Evolutionary conservation across 2,797 vertebrate genomes (phyloP).

Genomic region (Pangasius larnaudii): DNA sequence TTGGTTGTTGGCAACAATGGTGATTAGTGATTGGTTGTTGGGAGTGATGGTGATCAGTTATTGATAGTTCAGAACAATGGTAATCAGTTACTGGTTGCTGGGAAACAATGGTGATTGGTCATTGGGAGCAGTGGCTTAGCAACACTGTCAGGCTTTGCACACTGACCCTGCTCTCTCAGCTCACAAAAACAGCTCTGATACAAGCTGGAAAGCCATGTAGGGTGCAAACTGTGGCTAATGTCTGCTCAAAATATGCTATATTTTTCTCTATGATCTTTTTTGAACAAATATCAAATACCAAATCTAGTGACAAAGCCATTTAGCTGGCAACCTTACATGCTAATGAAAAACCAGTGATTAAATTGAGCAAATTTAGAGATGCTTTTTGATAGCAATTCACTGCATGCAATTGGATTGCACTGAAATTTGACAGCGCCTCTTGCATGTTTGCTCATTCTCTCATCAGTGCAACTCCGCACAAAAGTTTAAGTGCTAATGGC

Average conservation of each 20-base stretch:
- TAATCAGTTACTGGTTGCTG: neutral
- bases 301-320: neutral
- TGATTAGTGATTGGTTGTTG: neutral
- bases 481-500: conserved; percentile 51
- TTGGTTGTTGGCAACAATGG: neutral
- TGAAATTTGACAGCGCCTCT: conserved; percentile 16
- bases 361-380: neutral
- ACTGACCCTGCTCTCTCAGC: neutral
- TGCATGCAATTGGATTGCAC: conserved; percentile 20
- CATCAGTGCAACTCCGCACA: conserved; percentile 52
- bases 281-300: neutral
- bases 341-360: conserved; percentile 24
- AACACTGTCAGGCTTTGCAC: neutral
- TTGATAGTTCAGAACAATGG: neutral
- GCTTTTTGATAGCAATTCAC: conserved; percentile 23
- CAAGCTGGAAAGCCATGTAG: neutral
- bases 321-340: neutral
- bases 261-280: neutral
- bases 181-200: neutral
- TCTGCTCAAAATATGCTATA: neutral
- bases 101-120: neutral
- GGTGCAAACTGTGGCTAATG: neutral
- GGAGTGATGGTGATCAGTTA: neutral
- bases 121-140: neutral
- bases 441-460: conserved; percentile 31